Conservation (phyloP, 2,888 invertebrate genomes). For the Stegana nigrithorax region DNA sequence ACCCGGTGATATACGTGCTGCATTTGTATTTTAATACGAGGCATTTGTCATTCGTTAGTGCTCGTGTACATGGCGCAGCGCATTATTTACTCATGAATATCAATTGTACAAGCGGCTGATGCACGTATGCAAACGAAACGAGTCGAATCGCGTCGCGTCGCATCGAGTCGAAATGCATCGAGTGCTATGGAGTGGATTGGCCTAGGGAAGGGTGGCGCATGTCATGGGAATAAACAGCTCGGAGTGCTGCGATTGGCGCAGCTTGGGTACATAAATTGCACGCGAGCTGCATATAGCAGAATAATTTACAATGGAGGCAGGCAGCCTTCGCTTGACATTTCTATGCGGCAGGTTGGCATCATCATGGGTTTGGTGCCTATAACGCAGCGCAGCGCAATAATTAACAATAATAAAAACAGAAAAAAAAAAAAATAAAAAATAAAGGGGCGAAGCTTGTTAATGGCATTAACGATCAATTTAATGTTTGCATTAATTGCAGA, state of each 20-base stretch:
- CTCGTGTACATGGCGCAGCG: not conserved
- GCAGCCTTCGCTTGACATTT: conserved; percentile 2
- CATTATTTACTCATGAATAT: not conserved
- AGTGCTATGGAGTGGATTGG: too few species aligned
- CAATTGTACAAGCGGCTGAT: too few species aligned
- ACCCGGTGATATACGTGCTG: conserved; percentile 30
- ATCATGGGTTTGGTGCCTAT: not conserved
- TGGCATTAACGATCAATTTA: not conserved
- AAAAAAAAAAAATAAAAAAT: not conserved
- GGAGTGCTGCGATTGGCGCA: not conserved
- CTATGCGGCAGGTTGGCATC: not conserved
- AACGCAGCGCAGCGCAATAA: not conserved
- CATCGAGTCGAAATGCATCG: too few species aligned
- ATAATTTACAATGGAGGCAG: conserved; percentile 2
- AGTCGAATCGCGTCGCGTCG: too few species aligned
- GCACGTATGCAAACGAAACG: too few species aligned
- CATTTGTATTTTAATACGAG: conserved; percentile 41
- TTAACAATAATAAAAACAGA: not conserved
- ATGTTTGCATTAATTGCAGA: not conserved
- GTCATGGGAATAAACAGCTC: not conserved
- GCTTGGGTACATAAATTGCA: conserved; percentile 12
- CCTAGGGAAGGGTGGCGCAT: too few species aligned
- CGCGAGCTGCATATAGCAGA: not conserved
- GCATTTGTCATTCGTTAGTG: conserved; percentile 41
- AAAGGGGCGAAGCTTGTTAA: not conserved